A percentile compares a stretch with the other conserved stretches of the same genome.
These are phyloP conservation scores for Polyodon spathula DNA, from an alignment of 2,113 vertebrate species.

Conservation along the genomic window DNA sequence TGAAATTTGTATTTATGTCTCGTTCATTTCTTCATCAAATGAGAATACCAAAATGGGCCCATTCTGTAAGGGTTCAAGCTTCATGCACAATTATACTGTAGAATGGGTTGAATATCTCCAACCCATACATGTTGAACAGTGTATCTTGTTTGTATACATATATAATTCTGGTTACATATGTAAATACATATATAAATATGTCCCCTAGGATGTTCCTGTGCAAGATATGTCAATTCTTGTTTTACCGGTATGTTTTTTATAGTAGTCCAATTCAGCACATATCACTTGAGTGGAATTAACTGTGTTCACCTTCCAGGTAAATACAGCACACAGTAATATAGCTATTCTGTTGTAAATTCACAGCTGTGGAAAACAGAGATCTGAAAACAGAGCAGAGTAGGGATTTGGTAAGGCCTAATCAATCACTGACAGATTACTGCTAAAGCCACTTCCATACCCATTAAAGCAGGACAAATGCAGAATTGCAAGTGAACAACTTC, in stretches of 20 bases:
- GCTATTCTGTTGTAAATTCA: constrained; percentile 69
- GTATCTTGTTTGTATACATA: too few species aligned
- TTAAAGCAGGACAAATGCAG: constrained; percentile 99
- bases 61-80: too few species aligned
- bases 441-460: constrained; percentile 98
- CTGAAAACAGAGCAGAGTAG: constrained; percentile 56
- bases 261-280: constrained; percentile 36
- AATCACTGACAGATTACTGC: constrained; percentile 99
- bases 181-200: too few species aligned
- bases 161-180: too few species aligned
- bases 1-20: too few species aligned
- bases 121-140: too few species aligned
- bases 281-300: constrained; percentile 78
- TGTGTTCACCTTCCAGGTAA: constrained; percentile 82
- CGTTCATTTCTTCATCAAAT: too few species aligned
- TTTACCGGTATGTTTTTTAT: not conserved
- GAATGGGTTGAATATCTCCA: too few species aligned
- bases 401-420: constrained; percentile 89
- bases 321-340: constrained; percentile 76
- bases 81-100: too few species aligned
- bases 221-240: not conserved
- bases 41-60: too few species aligned
- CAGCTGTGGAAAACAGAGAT: constrained; percentile 65
- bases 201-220: too few species aligned
- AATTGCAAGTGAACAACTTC: constrained; percentile 99